phyloP scores from a whole-genome alignment of 2,888 invertebrate genomes.

The Tipula lateralis region DNA sequence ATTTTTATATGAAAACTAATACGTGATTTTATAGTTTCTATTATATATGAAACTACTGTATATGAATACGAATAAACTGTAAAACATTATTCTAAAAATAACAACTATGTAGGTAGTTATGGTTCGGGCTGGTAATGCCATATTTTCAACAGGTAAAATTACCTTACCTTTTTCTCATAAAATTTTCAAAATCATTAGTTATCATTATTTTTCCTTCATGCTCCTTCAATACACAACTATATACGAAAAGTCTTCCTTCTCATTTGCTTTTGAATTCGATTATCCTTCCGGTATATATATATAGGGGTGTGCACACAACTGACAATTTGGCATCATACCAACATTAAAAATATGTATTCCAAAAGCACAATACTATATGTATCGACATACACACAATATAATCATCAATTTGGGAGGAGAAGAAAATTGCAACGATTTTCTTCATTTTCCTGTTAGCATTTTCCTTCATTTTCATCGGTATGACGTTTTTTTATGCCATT shows the following conservation, averaged over 20 bases:
- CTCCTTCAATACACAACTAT: neutral
- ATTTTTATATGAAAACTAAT: neutral
- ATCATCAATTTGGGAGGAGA: neutral
- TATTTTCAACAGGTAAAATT: neutral
- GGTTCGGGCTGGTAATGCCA: neutral
- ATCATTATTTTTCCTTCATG: neutral
- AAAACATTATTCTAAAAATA: neutral
- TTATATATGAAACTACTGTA: neutral
- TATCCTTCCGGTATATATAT: neutral
- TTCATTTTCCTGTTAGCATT: neutral
- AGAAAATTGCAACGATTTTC: neutral
- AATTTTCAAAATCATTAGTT: constrained; percentile 2
- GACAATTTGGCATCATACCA: neutral
- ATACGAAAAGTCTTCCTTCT: neutral
- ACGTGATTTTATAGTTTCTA: neutral
- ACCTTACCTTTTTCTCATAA: neutral
- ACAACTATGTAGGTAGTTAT: neutral
- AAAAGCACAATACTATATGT: neutral
- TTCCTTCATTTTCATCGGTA: too few relatives aligned
- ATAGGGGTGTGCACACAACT: neutral
- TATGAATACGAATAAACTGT: neutral
- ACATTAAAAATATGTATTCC: neutral
- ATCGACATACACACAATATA: neutral
- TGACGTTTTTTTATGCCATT: neutral
- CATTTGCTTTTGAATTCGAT: neutral